These are phyloP conservation scores for Stramonita haemastoma DNA, from an alignment of 2,888 invertebrate species.

Conservation along the genomic window DNA sequence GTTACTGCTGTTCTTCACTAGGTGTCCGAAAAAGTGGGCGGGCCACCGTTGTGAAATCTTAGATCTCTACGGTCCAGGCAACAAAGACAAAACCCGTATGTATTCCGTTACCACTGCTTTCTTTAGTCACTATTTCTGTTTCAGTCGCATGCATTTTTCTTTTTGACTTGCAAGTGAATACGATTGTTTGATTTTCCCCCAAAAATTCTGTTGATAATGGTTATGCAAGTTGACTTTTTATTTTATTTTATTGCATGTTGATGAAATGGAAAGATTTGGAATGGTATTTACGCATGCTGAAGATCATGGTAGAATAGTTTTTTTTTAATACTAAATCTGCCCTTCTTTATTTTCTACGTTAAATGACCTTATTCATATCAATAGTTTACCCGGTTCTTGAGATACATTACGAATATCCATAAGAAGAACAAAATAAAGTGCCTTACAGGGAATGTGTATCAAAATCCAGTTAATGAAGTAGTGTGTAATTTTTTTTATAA, in stretches of 20 bases:
- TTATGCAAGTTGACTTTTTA: not conserved
- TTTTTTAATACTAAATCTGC: not conserved
- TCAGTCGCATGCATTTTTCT: not conserved
- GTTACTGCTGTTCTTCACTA: conserved; percentile 40
- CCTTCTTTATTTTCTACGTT: not conserved
- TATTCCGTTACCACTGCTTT: conserved; percentile 22
- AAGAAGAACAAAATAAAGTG: no score
- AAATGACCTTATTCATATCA: not conserved
- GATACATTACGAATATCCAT: no score
- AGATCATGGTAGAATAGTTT: not conserved
- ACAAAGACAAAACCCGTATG: conserved; percentile 45
- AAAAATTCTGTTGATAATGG: not conserved
- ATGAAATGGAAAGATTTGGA: conserved; percentile 2
- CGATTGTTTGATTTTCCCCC: not conserved
- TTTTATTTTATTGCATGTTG: not conserved
- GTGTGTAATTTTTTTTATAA: no score
- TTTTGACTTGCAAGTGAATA: not conserved
- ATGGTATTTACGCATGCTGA: conserved; percentile 5
- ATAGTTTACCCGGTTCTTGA: no score
- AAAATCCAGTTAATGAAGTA: no score
- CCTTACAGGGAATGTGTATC: no score
- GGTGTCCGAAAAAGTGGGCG: conserved; percentile 49
- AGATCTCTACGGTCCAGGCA: conserved; percentile 40
- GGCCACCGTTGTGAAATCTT: conserved; percentile 48
- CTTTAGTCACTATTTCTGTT: not conserved